Conservation (phyloP, 1,140 invertebrate species). For the Fopius arisanus region DNA sequence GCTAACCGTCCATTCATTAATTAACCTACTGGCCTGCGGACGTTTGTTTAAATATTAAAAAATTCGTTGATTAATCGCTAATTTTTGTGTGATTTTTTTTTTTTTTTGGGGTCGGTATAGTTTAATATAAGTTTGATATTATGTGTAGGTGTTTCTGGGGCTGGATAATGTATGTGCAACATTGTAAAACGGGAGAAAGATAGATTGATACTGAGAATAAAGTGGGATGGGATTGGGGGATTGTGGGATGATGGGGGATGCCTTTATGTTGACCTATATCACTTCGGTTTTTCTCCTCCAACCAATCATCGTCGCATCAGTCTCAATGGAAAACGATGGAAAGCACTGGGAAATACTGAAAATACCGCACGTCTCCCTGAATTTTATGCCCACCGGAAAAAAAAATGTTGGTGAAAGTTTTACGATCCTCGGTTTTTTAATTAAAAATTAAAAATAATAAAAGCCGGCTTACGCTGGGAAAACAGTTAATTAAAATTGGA, state of each 20-base stretch:
- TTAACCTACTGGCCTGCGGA: too few species aligned
- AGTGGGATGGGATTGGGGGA: background rate
- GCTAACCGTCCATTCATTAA: too few species aligned
- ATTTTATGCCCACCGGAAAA: background rate
- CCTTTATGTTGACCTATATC: constrained; percentile 28
- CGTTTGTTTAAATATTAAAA: too few species aligned
- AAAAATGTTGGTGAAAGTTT: background rate
- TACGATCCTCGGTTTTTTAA: background rate
- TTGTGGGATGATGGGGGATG: background rate
- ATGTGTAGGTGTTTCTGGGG: background rate
- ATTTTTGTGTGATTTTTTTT: too few species aligned
- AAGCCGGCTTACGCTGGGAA: background rate
- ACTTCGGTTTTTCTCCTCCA: background rate
- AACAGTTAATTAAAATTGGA: constrained; percentile 9
- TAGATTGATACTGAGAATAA: constrained; percentile 4
- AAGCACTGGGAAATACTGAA: background rate
- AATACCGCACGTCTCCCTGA: background rate
- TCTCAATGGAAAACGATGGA: constrained; percentile 25
- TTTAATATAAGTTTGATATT: constrained; percentile 27
- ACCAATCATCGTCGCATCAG: constrained; percentile 21
- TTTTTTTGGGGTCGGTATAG: too few species aligned
- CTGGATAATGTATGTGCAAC: background rate
- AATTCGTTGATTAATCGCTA: too few species aligned
- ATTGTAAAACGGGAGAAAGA: background rate
- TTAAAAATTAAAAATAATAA: constrained; percentile 12